phyloP scores from a whole-genome alignment of 1,140 invertebrate genomes.

The Leptopilina clavipes region DNA sequence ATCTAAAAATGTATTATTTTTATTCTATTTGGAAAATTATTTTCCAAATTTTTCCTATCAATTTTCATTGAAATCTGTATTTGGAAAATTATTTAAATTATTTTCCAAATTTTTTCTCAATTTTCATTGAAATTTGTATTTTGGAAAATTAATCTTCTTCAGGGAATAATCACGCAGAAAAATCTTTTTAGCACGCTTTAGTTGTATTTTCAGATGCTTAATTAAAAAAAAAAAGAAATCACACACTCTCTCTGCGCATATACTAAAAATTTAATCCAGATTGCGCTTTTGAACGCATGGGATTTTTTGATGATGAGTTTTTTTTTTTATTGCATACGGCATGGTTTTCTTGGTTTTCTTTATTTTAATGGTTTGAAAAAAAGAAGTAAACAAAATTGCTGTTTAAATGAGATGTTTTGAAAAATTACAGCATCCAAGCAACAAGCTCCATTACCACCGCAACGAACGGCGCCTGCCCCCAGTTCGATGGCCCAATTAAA shows the following conservation, averaged over 20 bases:
- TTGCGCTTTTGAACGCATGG: background rate
- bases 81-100: no score
- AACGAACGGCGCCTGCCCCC: constrained; percentile 61
- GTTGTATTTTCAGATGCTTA: no score
- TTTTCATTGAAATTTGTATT: no score
- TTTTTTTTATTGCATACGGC: background rate
- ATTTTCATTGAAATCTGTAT: no score
- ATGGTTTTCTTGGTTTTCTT: background rate
- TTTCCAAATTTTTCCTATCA: no score
- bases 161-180: no score
- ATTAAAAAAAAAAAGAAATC: background rate
- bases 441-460: constrained; percentile 69
- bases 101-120: no score
- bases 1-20: no score
- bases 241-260: background rate
- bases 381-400: background rate
- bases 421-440: constrained; percentile 71
- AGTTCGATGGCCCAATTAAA: constrained; percentile 57
- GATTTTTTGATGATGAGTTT: background rate
- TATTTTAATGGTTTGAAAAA: background rate
- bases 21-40: no score
- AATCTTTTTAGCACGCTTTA: no score
- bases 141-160: no score
- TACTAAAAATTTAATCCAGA: background rate
- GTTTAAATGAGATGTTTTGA: constrained; percentile 44